These are phyloP conservation scores for Cheilosia soror DNA, from an alignment of 2,888 invertebrate genomes.

Conservation along the genomic window DNA sequence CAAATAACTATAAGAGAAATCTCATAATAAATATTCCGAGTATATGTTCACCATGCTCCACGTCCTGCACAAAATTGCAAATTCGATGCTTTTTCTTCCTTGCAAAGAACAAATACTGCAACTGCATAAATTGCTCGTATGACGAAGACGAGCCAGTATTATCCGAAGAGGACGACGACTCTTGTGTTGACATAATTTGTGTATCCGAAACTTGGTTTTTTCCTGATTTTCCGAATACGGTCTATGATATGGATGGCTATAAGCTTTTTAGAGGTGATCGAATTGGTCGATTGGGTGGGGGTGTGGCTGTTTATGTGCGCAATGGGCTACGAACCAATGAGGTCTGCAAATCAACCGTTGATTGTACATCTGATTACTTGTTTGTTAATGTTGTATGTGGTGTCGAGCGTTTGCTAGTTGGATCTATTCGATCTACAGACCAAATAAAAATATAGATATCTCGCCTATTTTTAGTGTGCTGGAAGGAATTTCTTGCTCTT, in stretches of 20 bases:
- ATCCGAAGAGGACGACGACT: too few species aligned
- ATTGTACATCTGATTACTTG: neutral
- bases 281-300: slow-evolving; percentile 9
- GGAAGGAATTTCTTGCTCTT: neutral
- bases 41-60: too few species aligned
- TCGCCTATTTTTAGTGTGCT: neutral
- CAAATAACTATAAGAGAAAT: too few species aligned
- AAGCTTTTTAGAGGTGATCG: slow-evolving; percentile 18
- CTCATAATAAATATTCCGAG: too few species aligned
- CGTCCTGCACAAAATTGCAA: too few species aligned
- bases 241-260: slow-evolving; percentile 10
- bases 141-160: too few species aligned
- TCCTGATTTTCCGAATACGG: neutral
- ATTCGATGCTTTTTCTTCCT: too few species aligned
- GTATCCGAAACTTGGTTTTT: slow-evolving; percentile 13
- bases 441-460: slow-evolving; percentile 13
- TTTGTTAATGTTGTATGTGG: slow-evolving; percentile 11
- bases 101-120: too few species aligned
- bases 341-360: neutral
- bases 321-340: neutral
- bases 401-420: slow-evolving; percentile 8
- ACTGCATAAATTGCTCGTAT: too few species aligned
- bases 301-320: slow-evolving; percentile 14
- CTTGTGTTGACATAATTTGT: neutral
- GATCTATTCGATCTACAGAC: slow-evolving; percentile 31